Evolutionary conservation across 2,888 invertebrate species (phyloP).

Genomic region (Pristionchus maxplancki): DNA sequence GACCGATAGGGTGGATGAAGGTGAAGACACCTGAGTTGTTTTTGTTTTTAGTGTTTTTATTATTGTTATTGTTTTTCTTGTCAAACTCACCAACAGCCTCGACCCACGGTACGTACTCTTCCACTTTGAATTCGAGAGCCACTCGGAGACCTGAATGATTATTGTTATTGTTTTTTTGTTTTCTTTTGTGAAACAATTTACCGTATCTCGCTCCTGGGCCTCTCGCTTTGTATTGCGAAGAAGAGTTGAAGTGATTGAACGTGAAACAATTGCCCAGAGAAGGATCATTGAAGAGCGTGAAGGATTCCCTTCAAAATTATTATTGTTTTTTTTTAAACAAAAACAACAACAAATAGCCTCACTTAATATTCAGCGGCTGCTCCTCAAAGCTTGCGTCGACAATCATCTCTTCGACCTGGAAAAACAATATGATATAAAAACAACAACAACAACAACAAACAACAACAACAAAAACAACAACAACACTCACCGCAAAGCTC

Average conservation of each 20-base stretch:
- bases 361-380: neutral
- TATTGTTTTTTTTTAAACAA: neutral
- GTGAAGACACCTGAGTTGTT: neutral
- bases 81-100: constrained; percentile 1
- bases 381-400: constrained; percentile 31
- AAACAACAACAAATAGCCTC: neutral
- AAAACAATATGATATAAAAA: neutral
- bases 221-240: neutral
- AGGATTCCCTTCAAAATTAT: neutral
- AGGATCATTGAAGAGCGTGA: constrained; percentile 42
- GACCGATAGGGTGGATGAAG: constrained; percentile 41
- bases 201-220: neutral
- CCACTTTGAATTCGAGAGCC: neutral
- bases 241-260: constrained; percentile 47
- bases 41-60: too few relatives aligned
- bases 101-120: constrained; percentile 46
- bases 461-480: neutral
- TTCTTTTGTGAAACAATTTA: neutral
- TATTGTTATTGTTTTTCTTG: too few relatives aligned
- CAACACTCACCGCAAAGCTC: constrained; percentile 4
- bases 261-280: constrained; percentile 52
- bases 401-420: constrained; percentile 10
- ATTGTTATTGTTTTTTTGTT: too few relatives aligned
- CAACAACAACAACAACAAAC: too few relatives aligned
- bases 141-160: constrained; percentile 46